Percentiles rank a stretch among this genome's conserved stretches.
These are phyloP conservation scores for Alentia gelatinosa DNA, from an alignment of 2,888 invertebrate genomes.

Conservation along the genomic window DNA sequence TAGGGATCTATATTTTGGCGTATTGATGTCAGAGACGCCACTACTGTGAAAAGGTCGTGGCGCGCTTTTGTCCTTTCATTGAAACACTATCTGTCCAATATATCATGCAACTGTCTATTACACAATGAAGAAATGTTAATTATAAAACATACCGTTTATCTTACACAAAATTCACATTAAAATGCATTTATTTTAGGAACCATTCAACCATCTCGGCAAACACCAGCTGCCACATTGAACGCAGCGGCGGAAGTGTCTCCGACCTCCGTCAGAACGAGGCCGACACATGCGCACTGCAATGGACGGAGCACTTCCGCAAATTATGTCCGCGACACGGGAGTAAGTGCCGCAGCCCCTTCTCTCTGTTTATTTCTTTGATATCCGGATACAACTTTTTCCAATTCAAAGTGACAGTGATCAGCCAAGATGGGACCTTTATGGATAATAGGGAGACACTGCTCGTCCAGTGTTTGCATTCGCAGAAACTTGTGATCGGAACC, in stretches of 20 bases:
- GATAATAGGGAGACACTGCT: neutral
- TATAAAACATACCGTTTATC: neutral
- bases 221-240: neutral
- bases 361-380: conserved; percentile 34
- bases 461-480: neutral
- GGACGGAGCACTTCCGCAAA: conserved; percentile 8
- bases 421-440: neutral
- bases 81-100: neutral
- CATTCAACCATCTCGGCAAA: no score
- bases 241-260: neutral
- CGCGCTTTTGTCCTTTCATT: conserved; percentile 46
- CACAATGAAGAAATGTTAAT: neutral
- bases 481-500: conserved; percentile 27
- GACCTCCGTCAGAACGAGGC: conserved; percentile 15
- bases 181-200: neutral
- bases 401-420: conserved; percentile 5
- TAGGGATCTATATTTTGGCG: conserved; percentile 1
- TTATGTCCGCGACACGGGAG: conserved; percentile 19
- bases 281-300: neutral
- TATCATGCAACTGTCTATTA: neutral
- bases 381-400: neutral
- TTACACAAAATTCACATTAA: neutral
- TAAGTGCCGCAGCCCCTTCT: neutral
- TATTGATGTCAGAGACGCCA: conserved; percentile 27
- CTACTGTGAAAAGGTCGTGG: conserved; percentile 20